A percentile compares a stretch with the other conserved stretches of the same genome.
phyloP scores from a whole-genome alignment of 2,113 vertebrate species.

The Ceuthmochares aereus region DNA sequence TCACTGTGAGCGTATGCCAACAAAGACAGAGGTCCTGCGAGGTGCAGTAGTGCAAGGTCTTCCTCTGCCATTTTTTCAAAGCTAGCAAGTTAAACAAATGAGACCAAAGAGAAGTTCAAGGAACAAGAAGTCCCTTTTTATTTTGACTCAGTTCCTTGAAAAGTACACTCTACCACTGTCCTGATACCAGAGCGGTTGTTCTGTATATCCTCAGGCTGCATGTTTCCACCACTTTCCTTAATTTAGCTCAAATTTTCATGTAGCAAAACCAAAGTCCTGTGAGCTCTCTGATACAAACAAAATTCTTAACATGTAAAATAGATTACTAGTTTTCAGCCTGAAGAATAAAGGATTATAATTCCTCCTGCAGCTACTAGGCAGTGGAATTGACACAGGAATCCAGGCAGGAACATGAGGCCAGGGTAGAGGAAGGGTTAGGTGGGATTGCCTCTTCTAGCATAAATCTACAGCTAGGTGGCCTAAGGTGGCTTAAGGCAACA shows the following conservation, averaged over 20 bases:
- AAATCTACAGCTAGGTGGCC: not conserved
- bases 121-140: not conserved
- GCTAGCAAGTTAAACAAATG: not conserved
- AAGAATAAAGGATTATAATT: not conserved
- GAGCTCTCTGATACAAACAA: not conserved
- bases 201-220: not conserved
- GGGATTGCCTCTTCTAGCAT: not conserved
- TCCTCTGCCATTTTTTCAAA: not conserved
- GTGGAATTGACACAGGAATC: rapidly evolving
- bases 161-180: not conserved
- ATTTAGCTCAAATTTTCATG: not conserved
- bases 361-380: not conserved
- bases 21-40: rapidly evolving
- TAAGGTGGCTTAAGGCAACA: not conserved
- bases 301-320: not conserved
- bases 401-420: not conserved
- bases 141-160: not conserved
- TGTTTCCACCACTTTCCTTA: not conserved
- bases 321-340: not conserved
- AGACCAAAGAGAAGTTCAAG: not conserved
- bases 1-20: rapidly evolving
- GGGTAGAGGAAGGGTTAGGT: not conserved
- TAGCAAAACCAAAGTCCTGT: not conserved
- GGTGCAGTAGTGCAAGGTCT: not conserved
- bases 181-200: not conserved